phyloP scores from a whole-genome alignment of 2,888 invertebrate genomes.

The Apodemia zela region DNA sequence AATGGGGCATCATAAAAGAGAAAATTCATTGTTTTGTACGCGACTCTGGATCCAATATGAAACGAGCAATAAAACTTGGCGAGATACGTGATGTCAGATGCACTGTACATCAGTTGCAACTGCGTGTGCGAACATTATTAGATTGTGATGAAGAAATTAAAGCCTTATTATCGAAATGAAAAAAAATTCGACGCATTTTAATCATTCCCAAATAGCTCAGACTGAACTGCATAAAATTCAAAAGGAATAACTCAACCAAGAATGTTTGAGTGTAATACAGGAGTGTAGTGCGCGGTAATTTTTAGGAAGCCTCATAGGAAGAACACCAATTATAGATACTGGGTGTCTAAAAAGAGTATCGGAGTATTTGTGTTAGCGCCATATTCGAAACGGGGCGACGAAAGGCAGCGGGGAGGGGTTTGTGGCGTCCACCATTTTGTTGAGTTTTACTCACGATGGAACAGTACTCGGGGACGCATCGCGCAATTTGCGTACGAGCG shows the following conservation, averaged over 20 bases:
- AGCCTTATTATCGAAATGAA: constrained; percentile 34
- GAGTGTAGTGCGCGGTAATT: constrained; percentile 28
- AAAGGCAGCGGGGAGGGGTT: constrained; percentile 18
- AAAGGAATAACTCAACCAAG: constrained; percentile 34
- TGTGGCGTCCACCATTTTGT: constrained; percentile 18
- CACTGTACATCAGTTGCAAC: constrained; percentile 35
- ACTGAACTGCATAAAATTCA: constrained; percentile 35
- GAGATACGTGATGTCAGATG: constrained; percentile 34
- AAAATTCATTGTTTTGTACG: constrained; percentile 33
- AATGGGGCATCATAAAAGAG: constrained; percentile 33
- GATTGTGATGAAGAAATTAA: constrained; percentile 33
- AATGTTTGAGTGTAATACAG: constrained; percentile 26
- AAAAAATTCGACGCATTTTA: constrained; percentile 35
- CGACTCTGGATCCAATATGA: constrained; percentile 34
- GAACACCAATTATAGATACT: no score
- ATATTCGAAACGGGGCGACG: constrained; percentile 19
- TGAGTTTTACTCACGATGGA: constrained; percentile 22
- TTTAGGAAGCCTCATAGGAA: no score
- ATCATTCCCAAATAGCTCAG: constrained; percentile 33
- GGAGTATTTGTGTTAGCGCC: constrained; percentile 24
- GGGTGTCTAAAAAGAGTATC: constrained; percentile 19
- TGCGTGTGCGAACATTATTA: constrained; percentile 31
- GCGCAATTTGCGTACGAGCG: constrained; percentile 24
- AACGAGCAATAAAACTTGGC: constrained; percentile 34
- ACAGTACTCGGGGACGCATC: constrained; percentile 23